Evolutionary conservation across 2,113 vertebrate genomes (phyloP), one percentile per base, ranked within the genome.

Genomic region (Anhinga anhinga): DNA sequence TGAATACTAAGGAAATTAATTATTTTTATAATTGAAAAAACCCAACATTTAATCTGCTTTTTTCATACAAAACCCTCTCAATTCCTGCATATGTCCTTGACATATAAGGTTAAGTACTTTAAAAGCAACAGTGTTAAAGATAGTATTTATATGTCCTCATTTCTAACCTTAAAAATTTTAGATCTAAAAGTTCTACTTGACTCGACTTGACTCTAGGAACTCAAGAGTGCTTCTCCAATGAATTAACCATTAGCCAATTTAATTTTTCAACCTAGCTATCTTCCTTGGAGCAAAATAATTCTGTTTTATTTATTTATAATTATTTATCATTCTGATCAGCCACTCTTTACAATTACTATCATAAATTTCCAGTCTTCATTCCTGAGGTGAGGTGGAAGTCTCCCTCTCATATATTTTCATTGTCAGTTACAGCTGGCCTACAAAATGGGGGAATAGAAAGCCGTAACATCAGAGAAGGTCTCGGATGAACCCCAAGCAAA

Each of bases 191-290:
- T 95, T 94, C 62, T 80, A 65, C 88, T 96, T 93, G 62, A 96
- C 90, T 94, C 62, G 78, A 65, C 88, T 96, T 93, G 62, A 96
- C 90, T 91, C 91, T 88, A 73, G 80, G 59, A 91, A 94, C 61
- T 95, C 92, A 65, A 94, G 90, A 96, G 77, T 90, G 56, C 97
- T 94, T 84, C 72, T 95, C 90, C 90, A 97, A 78, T 93, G 61
- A 96, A 76, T 82, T 36, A 79, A 65, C 21, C 93, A 93, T 95
- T 96, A 80, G 88, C 83, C 79, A 96, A 96, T 85, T 74, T 77
- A 94, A 94, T 95, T 97, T 97, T 97, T 81, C 81, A 84, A 79
- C 86, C 94, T 88, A 95, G 50, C 72, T 82, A 73, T 96, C 95
- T 95, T 94, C 73, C 71, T 52, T 73, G 34, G 83, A 82, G 53